Evolutionary conservation across 2,888 invertebrate species (phyloP).

Genomic region (Cepaea hortensis): DNA sequence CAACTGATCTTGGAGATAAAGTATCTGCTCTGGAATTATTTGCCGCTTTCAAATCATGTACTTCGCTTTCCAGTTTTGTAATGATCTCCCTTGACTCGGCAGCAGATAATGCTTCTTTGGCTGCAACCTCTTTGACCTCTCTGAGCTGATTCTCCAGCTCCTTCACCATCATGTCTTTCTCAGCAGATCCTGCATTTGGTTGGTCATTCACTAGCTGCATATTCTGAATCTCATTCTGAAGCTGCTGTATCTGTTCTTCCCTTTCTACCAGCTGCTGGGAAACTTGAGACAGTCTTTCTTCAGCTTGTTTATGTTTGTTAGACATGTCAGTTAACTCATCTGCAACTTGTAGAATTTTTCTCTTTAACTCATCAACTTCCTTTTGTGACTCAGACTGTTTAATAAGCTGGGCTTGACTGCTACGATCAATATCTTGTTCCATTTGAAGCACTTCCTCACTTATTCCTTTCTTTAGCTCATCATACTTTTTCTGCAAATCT

Average conservation of each 20-base stretch:
- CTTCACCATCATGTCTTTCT: background rate
- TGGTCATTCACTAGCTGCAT: conserved; percentile 54
- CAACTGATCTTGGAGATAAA: background rate
- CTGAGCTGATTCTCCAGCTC: conserved; percentile 10
- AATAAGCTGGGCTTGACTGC: conserved; percentile 31
- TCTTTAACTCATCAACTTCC: conserved; percentile 36
- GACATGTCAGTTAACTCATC: conserved; percentile 51
- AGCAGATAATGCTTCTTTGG: conserved; percentile 47
- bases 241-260: conserved; percentile 60
- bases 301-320: conserved; percentile 55
- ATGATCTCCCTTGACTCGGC: conserved; percentile 1
- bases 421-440: conserved; percentile 43
- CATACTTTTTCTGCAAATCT: conserved; percentile 53
- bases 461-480: conserved; percentile 37
- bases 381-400: conserved; percentile 28
- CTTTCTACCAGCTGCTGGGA: conserved; percentile 59
- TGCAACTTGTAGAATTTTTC: conserved; percentile 33
- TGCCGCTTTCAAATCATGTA: conserved; percentile 14
- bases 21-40: background rate
- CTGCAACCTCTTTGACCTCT: conserved; percentile 35
- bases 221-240: conserved; percentile 58
- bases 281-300: conserved; percentile 60
- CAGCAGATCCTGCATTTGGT: background rate
- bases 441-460: conserved; percentile 43
- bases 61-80: background rate